Evolutionary conservation across 2,113 vertebrate genomes (phyloP), one percentile per base, ranked within the genome.

Genomic region (Ancistrus triradiatus): DNA sequence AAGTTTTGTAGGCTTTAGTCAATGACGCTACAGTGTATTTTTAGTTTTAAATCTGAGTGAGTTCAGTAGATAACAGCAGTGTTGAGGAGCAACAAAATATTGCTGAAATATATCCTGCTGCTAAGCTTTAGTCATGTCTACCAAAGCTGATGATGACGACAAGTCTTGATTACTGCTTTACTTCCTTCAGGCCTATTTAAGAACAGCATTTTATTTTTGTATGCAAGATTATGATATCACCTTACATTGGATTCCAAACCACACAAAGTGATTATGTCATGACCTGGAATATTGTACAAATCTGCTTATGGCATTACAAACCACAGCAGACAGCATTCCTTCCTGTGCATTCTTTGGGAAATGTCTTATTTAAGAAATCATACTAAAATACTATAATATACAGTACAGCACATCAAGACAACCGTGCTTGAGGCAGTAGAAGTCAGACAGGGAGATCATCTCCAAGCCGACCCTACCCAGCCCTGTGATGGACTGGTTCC

Each of bases 81-180:
- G 58, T 66, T 58, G 52, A 67, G 13, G 10, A 8, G 43, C 47
- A 64, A 67, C 72, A 74, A 69, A 76, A 5, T 33, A 13, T 38
- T 17, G 27, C 11, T 8, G 44, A 59, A 8, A 42, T 44, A 55
- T 62, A 58, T 42, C 61, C 28, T 17, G 31, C 43, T 38, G 51
- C 64, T 67, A 63, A 58, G 46, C 48, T 74, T 59, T 33, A 42
- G 66, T 56, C 57, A 28, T 46, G 66, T 24, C 38, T 53, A 50
- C 24, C 27, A 43, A 13, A 43, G 60, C 49, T 37, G 40, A 58
- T 56, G 28, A 49, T 65, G 57, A n/a, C n/a, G 61, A 72, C 59
- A 68, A 61, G 38, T 42, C 40, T 52, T 60, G 57, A 59, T 56
- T 31, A 42, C 63, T n/a, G n/a, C 35, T 60, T 55, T 31, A 37